phyloP scores from a whole-genome alignment of 2,888 invertebrate genomes.

The Helobdella robusta region DNA sequence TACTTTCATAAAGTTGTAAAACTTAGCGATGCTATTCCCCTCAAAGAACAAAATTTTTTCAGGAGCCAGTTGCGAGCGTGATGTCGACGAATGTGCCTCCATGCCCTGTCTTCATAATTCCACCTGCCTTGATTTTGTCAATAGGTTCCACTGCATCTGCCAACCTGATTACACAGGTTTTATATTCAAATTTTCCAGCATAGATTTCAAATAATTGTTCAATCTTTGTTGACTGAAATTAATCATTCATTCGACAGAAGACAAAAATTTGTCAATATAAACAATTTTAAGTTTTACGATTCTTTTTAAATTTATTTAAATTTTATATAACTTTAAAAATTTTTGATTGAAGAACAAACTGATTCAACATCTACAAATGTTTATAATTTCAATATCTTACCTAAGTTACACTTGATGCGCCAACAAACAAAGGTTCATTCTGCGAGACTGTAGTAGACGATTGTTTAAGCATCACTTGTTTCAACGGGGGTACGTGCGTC shows the following conservation, averaged over 20 bases:
- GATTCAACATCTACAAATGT: not conserved
- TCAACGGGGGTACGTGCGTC: conserved; percentile 33
- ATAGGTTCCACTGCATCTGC: conserved; percentile 70
- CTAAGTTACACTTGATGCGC: not conserved
- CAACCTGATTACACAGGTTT: conserved; percentile 34
- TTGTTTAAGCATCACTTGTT: conserved; percentile 30
- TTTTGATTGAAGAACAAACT: too few relatives aligned
- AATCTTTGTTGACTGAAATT: too few relatives aligned
- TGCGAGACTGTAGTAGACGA: conserved; percentile 58
- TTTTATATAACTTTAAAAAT: too few relatives aligned
- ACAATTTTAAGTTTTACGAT: too few relatives aligned
- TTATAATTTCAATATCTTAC: conserved; percentile 5
- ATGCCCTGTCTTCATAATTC: conserved; percentile 32
- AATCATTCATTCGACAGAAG: too few relatives aligned
- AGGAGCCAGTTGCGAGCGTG: conserved; percentile 38
- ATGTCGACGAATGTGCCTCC: conserved; percentile 36
- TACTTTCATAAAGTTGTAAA: not conserved
- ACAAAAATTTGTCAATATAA: too few relatives aligned
- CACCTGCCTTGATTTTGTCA: conserved; percentile 37
- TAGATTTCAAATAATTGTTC: too few relatives aligned
- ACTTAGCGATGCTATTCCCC: not conserved
- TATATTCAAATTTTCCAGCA: not conserved
- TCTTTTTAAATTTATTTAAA: too few relatives aligned
- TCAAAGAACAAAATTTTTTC: not conserved
- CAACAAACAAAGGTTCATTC: conserved; percentile 53